A percentile compares a stretch with the other conserved stretches of the same genome.
Evolutionary conservation across 2,113 vertebrate genomes (phyloP).

Genomic region (Dendrocopos noguchii): DNA sequence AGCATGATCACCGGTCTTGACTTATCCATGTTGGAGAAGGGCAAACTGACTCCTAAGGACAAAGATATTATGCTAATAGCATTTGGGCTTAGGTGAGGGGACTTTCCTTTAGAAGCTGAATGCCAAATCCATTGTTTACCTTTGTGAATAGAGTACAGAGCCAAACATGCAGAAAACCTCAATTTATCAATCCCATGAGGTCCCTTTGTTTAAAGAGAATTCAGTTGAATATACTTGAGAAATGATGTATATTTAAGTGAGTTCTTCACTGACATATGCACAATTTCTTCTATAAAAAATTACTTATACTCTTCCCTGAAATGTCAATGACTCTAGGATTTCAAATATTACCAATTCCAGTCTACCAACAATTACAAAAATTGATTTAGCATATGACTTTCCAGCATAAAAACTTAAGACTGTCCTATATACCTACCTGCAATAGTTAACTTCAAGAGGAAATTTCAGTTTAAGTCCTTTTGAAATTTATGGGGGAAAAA

Average conservation of each 20-base stretch:
- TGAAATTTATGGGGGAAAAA: not conserved
- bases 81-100: not conserved
- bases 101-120: not conserved
- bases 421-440: not conserved
- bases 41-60: not conserved
- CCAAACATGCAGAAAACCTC: not conserved
- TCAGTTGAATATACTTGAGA: not conserved
- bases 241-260: not conserved
- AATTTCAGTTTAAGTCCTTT: not conserved
- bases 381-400: not conserved
- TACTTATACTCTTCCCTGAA: not conserved
- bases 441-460: not conserved
- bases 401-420: not conserved
- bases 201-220: not conserved
- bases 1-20: not conserved
- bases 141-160: not conserved
- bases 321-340: not conserved
- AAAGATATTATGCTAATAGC: not conserved
- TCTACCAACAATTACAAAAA: not conserved
- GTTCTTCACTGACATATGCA: not conserved
- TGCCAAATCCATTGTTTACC: not conserved
- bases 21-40: not conserved
- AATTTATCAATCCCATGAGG: not conserved
- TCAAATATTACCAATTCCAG: not conserved
- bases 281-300: not conserved